phyloP scores from a whole-genome alignment of 2,113 vertebrate genomes.

The Neofelis nebulosa region DNA sequence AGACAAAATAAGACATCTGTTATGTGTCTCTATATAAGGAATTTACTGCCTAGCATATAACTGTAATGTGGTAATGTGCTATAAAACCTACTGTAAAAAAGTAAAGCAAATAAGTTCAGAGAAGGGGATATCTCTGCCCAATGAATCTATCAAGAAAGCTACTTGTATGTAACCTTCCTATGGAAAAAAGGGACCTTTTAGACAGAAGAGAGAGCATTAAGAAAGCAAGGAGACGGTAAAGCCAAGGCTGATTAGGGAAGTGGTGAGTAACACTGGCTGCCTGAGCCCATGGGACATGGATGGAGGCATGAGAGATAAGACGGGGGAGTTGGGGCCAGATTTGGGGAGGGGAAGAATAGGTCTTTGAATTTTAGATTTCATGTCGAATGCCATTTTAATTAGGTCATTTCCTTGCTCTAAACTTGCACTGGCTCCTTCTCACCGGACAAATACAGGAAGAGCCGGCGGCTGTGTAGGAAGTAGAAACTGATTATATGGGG shows the following conservation, averaged over 20 bases:
- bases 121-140: background rate
- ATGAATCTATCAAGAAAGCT: background rate
- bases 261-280: background rate
- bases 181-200: background rate
- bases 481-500: background rate
- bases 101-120: background rate
- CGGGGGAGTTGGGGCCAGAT: background rate
- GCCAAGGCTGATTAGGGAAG: background rate
- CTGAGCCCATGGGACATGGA: background rate
- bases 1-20: background rate
- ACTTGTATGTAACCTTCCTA: background rate
- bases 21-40: background rate
- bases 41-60: background rate
- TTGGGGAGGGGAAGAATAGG: background rate
- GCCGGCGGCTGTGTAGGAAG: constrained; percentile 3
- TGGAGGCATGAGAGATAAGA: background rate
- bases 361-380: constrained; percentile 39
- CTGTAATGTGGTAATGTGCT: background rate
- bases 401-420: constrained; percentile 53
- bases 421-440: constrained; percentile 23
- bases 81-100: background rate
- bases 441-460: constrained; percentile 60
- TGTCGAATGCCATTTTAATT: constrained; percentile 30
- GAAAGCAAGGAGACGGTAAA: background rate
- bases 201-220: background rate